Conservation (phyloP, 2,113 vertebrate genomes). For the Pedionomus torquatus region DNA sequence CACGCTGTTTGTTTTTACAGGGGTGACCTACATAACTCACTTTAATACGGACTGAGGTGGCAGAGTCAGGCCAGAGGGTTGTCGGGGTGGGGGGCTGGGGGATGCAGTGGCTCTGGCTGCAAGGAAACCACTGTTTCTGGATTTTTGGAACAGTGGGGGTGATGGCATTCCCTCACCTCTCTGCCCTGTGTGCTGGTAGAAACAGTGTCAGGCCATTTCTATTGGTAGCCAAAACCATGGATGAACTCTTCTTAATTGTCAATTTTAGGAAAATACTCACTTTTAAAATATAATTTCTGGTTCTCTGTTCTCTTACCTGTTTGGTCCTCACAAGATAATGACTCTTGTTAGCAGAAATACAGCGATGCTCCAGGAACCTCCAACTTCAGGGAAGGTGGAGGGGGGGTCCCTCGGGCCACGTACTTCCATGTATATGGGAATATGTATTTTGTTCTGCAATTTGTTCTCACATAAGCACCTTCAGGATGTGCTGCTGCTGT, state of each 20-base stretch:
- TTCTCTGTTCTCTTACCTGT: neutral
- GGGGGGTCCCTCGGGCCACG: neutral
- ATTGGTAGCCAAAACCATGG: neutral
- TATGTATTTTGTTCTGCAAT: neutral
- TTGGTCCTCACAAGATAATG: neutral
- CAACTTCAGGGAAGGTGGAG: rapidly evolving
- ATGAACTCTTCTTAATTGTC: neutral
- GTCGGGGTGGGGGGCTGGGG: neutral
- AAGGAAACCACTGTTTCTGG: neutral
- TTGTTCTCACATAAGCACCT: neutral
- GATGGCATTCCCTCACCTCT: neutral
- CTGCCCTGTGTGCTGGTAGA: neutral
- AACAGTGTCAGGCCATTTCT: neutral
- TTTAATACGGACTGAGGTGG: neutral
- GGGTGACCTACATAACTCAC: slow-evolving; percentile 11
- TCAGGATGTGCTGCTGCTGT: neutral
- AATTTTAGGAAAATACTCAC: neutral
- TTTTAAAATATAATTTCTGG: neutral
- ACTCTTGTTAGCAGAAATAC: neutral
- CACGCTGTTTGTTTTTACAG: slow-evolving; percentile 15
- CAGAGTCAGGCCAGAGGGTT: neutral
- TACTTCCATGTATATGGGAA: neutral
- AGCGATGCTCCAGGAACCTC: rapidly evolving
- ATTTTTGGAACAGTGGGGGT: neutral
- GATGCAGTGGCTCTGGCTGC: neutral